Conservation (phyloP, 2,113 vertebrate species). For the Aspidoscelis tigris region DNA sequence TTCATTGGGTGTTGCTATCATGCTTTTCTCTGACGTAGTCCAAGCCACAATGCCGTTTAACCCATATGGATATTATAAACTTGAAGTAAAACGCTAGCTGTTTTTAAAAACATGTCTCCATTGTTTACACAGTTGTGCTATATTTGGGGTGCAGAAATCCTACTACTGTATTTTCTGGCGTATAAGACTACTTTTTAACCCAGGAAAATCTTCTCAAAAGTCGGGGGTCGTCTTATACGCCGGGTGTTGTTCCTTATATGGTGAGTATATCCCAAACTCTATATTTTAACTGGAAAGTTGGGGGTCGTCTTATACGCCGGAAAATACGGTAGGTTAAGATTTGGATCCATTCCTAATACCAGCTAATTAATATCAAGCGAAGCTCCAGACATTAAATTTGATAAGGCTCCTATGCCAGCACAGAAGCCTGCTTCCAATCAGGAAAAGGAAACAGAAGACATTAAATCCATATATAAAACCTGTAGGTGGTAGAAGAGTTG, state of each 20-base stretch:
- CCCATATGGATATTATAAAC: conserved; percentile 14
- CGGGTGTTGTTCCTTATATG: too few relatives aligned
- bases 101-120: conserved; percentile 11
- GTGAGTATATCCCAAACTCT: too few relatives aligned
- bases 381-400: background rate
- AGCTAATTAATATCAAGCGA: background rate
- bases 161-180: too few relatives aligned
- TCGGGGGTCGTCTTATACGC: too few relatives aligned
- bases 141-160: background rate
- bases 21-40: background rate
- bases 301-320: too few relatives aligned
- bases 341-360: conserved; percentile 34
- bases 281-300: too few relatives aligned
- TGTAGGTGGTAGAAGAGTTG: background rate
- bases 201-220: too few relatives aligned
- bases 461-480: background rate
- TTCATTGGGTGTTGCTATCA: conserved; percentile 17
- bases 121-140: background rate
- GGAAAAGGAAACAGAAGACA: background rate
- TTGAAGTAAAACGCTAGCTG: conserved; percentile 11
- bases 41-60: background rate
- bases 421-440: background rate
- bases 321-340: background rate
- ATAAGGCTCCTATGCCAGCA: background rate
- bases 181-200: too few relatives aligned